phyloP scores from a whole-genome alignment of 1,140 invertebrate genomes.

The Aphaenogaster rudis region DNA sequence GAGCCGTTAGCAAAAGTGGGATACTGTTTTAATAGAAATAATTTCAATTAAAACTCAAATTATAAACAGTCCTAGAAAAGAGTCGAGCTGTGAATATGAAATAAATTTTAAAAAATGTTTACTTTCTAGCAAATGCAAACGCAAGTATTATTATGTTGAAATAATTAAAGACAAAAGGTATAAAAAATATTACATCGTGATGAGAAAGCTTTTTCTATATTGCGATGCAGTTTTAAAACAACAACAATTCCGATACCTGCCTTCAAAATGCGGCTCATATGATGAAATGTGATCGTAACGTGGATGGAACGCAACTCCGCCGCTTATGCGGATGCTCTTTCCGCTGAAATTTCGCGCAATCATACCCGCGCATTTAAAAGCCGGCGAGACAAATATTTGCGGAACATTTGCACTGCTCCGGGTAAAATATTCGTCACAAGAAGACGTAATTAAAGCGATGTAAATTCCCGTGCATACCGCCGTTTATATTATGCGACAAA shows the following conservation, averaged over 20 bases:
- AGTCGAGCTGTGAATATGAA: background rate
- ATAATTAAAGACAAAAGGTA: slow-evolving; percentile 1
- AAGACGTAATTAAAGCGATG: slow-evolving; percentile 63
- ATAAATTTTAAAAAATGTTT: background rate
- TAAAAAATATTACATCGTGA: background rate
- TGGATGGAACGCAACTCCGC: background rate
- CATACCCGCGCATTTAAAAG: slow-evolving; percentile 32
- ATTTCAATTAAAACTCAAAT: background rate
- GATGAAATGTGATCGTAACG: slow-evolving; percentile 15
- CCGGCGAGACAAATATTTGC: slow-evolving; percentile 62
- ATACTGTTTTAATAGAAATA: background rate
- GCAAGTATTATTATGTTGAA: background rate
- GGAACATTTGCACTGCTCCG: slow-evolving; percentile 7
- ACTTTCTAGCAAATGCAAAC: background rate
- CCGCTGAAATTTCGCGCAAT: slow-evolving; percentile 41
- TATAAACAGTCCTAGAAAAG: background rate
- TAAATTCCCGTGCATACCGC: slow-evolving; percentile 47
- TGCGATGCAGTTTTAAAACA: background rate
- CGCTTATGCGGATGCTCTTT: slow-evolving; percentile 1
- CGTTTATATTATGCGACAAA: slow-evolving; percentile 40
- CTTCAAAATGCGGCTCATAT: background rate
- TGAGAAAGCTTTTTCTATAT: background rate
- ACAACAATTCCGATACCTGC: background rate
- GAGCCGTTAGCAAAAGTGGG: background rate
- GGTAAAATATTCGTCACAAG: slow-evolving; percentile 47